Base-by-base conservation (phyloP, 2,113 vertebrate species). In the Ochotona curzoniae region DNA sequence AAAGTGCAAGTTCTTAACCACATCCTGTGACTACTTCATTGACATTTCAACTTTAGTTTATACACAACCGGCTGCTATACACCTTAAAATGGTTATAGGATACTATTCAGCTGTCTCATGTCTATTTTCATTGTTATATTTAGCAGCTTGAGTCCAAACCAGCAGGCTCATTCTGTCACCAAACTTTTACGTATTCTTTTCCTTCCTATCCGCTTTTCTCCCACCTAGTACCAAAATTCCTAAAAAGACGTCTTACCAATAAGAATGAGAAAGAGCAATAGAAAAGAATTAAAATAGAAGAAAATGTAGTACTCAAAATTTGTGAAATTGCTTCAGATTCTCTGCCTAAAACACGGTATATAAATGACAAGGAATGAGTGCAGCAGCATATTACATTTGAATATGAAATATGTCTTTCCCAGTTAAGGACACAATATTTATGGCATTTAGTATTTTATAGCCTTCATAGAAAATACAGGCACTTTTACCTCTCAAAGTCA, bases 391-490 rank as follows among this genome's bases (percentile, higher is more conserved):
- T 80, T 86, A 67, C 5, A 12, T 84, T 87, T 83, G 35, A 80
- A 71, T 76, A 63, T 89, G 63, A 93, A 83, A 20, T 67, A 61
- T 71, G 79, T 85, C 26, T 93, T 82, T 84, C 35, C 61, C 38
- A 25, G 26, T 61, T 74, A 15, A 26, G 71, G 20, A 69, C 49
- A 80, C 15, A 80, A 14, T 91, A 83, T 54, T 51, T 74, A 8
- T 28, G 30, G n/a, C 47, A 32, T 78, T 92, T 78, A 94, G 21
- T 38, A 64, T 95, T 91, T 87, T 90, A 26, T 82, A 28, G 69
- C 92, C 49, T 67, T 95, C 30, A 70, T 74, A 25, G 89, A 83
- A 94, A 84, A 57, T 5, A 89, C 75, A 88, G 23, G 63, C 26
- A 51, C 28, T 66, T 2, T 38, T 12, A 63, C 4, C 14, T 64